These are phyloP conservation scores for Choristoneura fumiferana DNA, from an alignment of 1,140 invertebrate genomes.

Conservation along the genomic window DNA sequence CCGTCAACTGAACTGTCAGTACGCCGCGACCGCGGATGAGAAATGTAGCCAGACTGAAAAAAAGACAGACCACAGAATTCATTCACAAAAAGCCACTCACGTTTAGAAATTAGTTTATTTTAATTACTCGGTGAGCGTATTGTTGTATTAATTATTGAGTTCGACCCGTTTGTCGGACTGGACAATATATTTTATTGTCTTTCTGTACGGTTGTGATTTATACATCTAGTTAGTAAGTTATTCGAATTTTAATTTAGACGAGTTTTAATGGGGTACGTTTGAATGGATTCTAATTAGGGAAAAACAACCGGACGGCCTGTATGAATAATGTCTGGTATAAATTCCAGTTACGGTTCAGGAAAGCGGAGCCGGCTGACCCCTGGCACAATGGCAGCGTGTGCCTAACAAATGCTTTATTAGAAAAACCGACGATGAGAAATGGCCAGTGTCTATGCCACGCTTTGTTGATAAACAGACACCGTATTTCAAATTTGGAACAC, in stretches of 20 bases:
- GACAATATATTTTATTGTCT: conserved; percentile 78
- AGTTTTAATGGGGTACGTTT: conserved; percentile 73
- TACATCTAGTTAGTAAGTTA: conserved; percentile 77
- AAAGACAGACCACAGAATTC: conserved; percentile 51
- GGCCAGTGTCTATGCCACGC: conserved; percentile 26
- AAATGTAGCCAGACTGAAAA: conserved; percentile 64
- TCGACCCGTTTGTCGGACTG: conserved; percentile 38
- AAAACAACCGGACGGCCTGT: conserved; percentile 57
- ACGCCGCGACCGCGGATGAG: conserved; percentile 58
- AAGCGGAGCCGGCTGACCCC: conserved; percentile 50
- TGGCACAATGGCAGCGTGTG: conserved; percentile 55
- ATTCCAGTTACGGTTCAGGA: conserved; percentile 68
- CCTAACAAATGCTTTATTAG: conserved; percentile 61
- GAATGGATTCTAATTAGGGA: conserved; percentile 76
- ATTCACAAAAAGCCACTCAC: conserved; percentile 68
- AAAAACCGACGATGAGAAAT: conserved; percentile 56
- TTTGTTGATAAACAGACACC: conserved; percentile 24
- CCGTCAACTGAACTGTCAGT: conserved; percentile 68
- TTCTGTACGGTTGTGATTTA: conserved; percentile 65
- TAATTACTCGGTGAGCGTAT: conserved; percentile 69
- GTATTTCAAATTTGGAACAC: conserved; percentile 21
- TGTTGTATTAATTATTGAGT: conserved; percentile 71
- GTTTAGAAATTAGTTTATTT: conserved; percentile 77
- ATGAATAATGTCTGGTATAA: conserved; percentile 74
- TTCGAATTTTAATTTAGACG: conserved; percentile 77